Base-by-base conservation (phyloP, 2,113 vertebrate species). In the Numenius arquata region DNA sequence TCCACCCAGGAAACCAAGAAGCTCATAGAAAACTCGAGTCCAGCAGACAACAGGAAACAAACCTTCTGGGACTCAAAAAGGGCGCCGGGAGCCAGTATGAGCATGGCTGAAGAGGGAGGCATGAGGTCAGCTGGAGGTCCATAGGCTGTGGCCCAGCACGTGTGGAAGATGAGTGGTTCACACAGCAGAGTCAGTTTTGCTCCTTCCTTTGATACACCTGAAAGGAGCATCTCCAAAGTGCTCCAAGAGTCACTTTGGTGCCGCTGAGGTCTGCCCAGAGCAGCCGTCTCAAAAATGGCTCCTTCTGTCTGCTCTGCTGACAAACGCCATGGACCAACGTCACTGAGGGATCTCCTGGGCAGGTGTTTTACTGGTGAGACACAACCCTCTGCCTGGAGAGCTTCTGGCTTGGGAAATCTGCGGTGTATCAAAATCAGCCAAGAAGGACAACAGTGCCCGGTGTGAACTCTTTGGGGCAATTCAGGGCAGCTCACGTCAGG, bases 401-500 rank as follows among this genome's bases (percentile, higher is more conserved):
- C 53, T 84, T 40, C 83, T 84, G 65, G 27, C 73, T 85, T 85
- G 89, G 94, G 89, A 92, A 96, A 93, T 66, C n/a, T 59, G n/a
- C n/a, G 7, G 21, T 9, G 23, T 14, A 67, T 40, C 74, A 40
- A 34, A 66, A 41, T 7, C 36, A 58, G 47, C 63, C 34, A 40
- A 36, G 21, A 80, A 83, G 71, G 90, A 50, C 85, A 96, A 62
- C 53, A 56, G 66, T 58, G 89, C 79, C 22, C 0, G 0, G 23
- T 1, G 9, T 95, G 78, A 89, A 78, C 94, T 61, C 85, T 73
- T n/a, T 20, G 81, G 86, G 93, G 89, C 85, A 86, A 94, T n/a
- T 72, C 68, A 91, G 95, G 88, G 55, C 73, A 89, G 65, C 88
- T 96, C 95, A 73, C 15, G 84, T 94, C 84, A 92, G 92, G 74